A percentile compares a stretch with the other conserved stretches of the same genome.
These are phyloP conservation scores for Gallinago jamesoni DNA, from an alignment of 2,113 vertebrate species.

Conservation along the genomic window DNA sequence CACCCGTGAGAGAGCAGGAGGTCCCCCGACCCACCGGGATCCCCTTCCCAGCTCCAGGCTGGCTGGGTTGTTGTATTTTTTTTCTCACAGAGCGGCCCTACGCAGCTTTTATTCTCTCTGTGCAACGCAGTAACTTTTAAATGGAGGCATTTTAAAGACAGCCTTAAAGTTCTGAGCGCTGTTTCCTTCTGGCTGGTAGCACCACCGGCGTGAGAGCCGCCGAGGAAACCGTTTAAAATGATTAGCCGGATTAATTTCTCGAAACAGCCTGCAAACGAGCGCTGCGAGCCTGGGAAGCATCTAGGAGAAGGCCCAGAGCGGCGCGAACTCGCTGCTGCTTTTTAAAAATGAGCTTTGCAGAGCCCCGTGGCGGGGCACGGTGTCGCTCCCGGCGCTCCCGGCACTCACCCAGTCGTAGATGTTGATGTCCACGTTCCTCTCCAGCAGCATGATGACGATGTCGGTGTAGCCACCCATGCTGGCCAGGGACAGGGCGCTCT, in stretches of 20 bases:
- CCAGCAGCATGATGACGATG: slow-evolving; percentile 86
- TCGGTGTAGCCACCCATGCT: slow-evolving; percentile 93
- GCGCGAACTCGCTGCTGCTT: background rate
- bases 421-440: slow-evolving; percentile 87
- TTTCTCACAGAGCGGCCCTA: background rate
- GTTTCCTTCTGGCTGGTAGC: background rate
- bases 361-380: background rate
- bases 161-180: background rate
- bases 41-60: background rate
- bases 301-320: background rate
- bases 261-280: background rate
- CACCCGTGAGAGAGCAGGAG: no score
- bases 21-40: accelerated
- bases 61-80: background rate
- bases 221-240: background rate
- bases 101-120: background rate
- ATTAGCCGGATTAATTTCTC: background rate
- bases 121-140: background rate
- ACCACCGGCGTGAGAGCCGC: background rate
- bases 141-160: background rate
- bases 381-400: accelerated
- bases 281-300: background rate
- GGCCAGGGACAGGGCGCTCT: slow-evolving; percentile 91
- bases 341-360: background rate
- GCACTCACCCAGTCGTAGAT: slow-evolving; percentile 92